Conservation (phyloP, 1,140 invertebrate genomes). For the Meloidogyne exigua region DNA sequence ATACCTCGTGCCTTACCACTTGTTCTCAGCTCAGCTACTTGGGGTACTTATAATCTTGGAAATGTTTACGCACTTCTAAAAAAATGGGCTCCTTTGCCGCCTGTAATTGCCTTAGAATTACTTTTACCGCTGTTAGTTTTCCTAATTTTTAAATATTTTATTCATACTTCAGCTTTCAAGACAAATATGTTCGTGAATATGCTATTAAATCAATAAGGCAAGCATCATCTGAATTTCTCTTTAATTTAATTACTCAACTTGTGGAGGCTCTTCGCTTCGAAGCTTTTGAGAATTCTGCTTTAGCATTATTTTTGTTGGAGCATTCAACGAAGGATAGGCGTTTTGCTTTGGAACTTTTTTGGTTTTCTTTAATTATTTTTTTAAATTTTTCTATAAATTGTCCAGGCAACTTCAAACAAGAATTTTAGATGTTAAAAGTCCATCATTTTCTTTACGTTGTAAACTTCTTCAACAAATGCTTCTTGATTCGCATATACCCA, state of each 20-base stretch:
- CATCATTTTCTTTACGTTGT: slow-evolving; percentile 37
- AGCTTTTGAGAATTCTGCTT: slow-evolving; percentile 44
- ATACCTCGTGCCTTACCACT: slow-evolving; percentile 48
- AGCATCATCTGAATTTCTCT: slow-evolving; percentile 45
- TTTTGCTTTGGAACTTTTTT: slow-evolving; percentile 50
- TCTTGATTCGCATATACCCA: slow-evolving; percentile 35
- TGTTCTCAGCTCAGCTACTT: slow-evolving; percentile 45
- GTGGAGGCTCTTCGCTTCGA: slow-evolving; percentile 49
- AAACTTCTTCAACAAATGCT: slow-evolving; percentile 35
- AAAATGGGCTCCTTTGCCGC: slow-evolving; percentile 35
- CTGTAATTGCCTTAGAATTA: slow-evolving; percentile 44
- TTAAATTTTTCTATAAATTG: not conserved
- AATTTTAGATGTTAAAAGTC: slow-evolving; percentile 28
- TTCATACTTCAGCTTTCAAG: slow-evolving; percentile 41
- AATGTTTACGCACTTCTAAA: slow-evolving; percentile 45
- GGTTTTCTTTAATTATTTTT: slow-evolving; percentile 32
- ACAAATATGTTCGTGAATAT: slow-evolving; percentile 36
- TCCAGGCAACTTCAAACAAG: slow-evolving; percentile 49
- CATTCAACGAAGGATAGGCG: slow-evolving; percentile 33
- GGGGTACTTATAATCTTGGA: slow-evolving; percentile 45
- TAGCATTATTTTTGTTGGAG: slow-evolving; percentile 45
- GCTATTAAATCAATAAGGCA: slow-evolving; percentile 38
- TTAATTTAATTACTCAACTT: slow-evolving; percentile 43
- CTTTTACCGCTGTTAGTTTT: slow-evolving; percentile 43
- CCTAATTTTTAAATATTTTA: not conserved